A percentile compares a stretch with the other conserved stretches of the same genome.
Evolutionary conservation across 1,140 invertebrate genomes (phyloP).

Genomic region (Homarus americanus): DNA sequence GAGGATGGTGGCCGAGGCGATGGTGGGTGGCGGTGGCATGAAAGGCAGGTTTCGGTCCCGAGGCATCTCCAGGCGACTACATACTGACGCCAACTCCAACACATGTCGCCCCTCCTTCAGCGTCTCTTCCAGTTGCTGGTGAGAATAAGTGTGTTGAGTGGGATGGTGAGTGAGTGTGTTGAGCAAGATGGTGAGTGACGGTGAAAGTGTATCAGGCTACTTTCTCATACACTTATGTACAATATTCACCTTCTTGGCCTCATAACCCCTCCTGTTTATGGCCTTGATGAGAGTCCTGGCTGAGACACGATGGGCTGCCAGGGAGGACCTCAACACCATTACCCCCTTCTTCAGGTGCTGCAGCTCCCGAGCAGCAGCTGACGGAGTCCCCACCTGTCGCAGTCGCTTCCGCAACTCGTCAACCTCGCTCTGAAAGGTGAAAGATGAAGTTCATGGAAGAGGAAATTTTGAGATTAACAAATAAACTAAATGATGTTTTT

Average conservation of each 20-base stretch:
- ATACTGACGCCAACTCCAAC: slow-evolving; percentile 30
- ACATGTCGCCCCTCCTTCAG: slow-evolving; percentile 30
- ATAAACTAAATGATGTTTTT: too few species aligned
- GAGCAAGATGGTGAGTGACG: too few species aligned
- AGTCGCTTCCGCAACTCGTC: slow-evolving; percentile 7
- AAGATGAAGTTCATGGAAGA: too few species aligned
- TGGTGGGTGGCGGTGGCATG: slow-evolving; percentile 12
- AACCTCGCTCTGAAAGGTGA: slow-evolving; percentile 45
- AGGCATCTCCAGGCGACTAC: slow-evolving; percentile 39
- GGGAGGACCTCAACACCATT: slow-evolving; percentile 14
- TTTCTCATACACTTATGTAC: too few species aligned
- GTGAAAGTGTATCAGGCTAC: too few species aligned
- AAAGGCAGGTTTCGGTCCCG: slow-evolving; percentile 56
- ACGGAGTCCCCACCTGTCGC: slow-evolving; percentile 1
- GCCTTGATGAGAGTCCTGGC: slow-evolving; percentile 51
- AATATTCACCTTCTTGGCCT: slow-evolving; percentile 44
- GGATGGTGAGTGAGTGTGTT: too few species aligned
- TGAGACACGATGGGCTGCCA: slow-evolving; percentile 23
- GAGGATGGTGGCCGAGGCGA: background rate
- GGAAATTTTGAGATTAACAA: too few species aligned
- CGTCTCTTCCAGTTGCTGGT: slow-evolving; percentile 27
- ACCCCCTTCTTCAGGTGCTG: slow-evolving; percentile 20
- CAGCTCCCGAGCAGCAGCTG: slow-evolving; percentile 29
- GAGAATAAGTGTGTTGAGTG: background rate
- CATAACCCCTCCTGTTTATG: slow-evolving; percentile 42